These are phyloP conservation scores for Pristiophorus japonicus DNA, from an alignment of 2,113 vertebrate genomes.

Conservation along the genomic window DNA sequence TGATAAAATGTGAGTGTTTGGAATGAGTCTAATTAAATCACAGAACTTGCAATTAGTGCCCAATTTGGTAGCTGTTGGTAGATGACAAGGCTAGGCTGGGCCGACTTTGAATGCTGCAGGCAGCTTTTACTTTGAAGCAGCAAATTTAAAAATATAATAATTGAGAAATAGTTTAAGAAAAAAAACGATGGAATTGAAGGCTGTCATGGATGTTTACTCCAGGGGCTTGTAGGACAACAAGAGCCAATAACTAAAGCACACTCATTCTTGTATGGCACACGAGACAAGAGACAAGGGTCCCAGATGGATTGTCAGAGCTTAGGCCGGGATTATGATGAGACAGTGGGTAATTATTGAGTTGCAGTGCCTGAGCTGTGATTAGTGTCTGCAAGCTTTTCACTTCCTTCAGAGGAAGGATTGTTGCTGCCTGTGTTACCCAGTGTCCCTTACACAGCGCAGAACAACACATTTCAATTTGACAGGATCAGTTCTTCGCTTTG, in stretches of 20 bases:
- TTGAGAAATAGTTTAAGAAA: constrained; percentile 25
- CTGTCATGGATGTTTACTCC: constrained; percentile 57
- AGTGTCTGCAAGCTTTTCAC: constrained; percentile 69
- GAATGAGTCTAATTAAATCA: constrained; percentile 76
- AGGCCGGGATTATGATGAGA: constrained; percentile 94
- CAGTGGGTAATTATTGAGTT: constrained; percentile 81
- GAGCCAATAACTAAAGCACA: constrained; percentile 66
- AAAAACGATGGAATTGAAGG: constrained; percentile 46
- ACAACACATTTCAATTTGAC: constrained; percentile 68
- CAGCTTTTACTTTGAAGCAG: constrained; percentile 47
- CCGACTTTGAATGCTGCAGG: constrained; percentile 47
- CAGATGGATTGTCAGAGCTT: constrained; percentile 92
- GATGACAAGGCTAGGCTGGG: constrained; percentile 67
- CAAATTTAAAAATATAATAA: background rate
- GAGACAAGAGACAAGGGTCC: constrained; percentile 66
- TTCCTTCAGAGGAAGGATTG: constrained; percentile 70
- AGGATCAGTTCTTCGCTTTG: constrained; percentile 70
- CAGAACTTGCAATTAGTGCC: constrained; percentile 65
- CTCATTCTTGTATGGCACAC: constrained; percentile 62
- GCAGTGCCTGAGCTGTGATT: constrained; percentile 78
- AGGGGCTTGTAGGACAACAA: constrained; percentile 57
- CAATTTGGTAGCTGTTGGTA: constrained; percentile 67
- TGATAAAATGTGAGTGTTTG: constrained; percentile 74
- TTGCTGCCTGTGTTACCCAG: constrained; percentile 57
- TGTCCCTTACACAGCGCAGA: constrained; percentile 45